Percentiles rank a stretch among this genome's conserved stretches.
Conservation (phyloP, 2,113 vertebrate species). For the Hyla sarda region DNA sequence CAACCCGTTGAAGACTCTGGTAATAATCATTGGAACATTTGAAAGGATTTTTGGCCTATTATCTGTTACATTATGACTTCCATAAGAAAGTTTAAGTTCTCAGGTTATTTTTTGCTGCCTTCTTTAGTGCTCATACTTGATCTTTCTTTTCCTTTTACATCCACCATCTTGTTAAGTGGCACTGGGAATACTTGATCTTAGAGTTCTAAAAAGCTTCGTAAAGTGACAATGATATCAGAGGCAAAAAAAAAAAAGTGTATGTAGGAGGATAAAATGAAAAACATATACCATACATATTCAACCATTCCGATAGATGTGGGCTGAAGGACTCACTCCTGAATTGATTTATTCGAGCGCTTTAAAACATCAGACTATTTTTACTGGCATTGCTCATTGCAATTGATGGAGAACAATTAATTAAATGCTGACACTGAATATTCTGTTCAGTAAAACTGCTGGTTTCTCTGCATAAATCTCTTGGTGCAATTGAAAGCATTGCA, state of each 20-base stretch:
- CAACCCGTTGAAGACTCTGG: not conserved
- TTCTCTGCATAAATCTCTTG: conserved; percentile 57
- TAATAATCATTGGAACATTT: not conserved
- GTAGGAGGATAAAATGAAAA: conserved; percentile 2
- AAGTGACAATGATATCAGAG: conserved; percentile 6
- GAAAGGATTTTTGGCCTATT: not conserved
- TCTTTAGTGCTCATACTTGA: not conserved
- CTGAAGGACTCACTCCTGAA: conserved; percentile 44
- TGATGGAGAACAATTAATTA: conserved; percentile 61
- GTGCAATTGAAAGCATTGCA: conserved; percentile 48
- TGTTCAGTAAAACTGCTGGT: conserved; percentile 57
- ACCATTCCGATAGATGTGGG: conserved; percentile 32
- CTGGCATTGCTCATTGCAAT: conserved; percentile 60
- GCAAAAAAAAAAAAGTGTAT: conserved; percentile 18
- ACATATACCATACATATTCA: conserved; percentile 22
- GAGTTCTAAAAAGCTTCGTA: not conserved
- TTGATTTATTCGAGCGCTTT: conserved; percentile 52
- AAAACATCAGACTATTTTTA: conserved; percentile 58
- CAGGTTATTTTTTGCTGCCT: not conserved
- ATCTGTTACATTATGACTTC: not conserved
- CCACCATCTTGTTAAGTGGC: not conserved
- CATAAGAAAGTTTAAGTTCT: not conserved
- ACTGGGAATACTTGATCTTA: conserved; percentile 7
- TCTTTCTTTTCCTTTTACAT: not conserved
- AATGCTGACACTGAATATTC: conserved; percentile 60